Percentiles rank a stretch among this genome's conserved stretches.
Evolutionary conservation across 2,113 vertebrate species (phyloP).

Genomic region (Pungitius pungitius): DNA sequence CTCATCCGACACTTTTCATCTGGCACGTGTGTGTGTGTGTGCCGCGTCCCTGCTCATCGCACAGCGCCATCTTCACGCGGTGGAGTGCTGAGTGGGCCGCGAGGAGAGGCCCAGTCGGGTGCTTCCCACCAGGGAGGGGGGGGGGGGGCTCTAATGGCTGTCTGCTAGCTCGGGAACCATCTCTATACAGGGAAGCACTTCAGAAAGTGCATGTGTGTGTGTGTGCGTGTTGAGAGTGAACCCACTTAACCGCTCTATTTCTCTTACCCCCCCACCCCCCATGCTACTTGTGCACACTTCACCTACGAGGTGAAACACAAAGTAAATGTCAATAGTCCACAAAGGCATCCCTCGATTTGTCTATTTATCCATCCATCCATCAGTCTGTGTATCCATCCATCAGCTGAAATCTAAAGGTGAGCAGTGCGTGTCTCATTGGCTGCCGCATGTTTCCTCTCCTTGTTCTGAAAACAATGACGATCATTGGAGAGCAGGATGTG

Average conservation of each 20-base stretch:
- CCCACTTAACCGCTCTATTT: conserved; percentile 20
- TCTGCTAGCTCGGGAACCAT: conserved; percentile 31
- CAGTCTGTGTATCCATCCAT: not conserved
- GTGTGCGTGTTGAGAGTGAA: conserved; percentile 19
- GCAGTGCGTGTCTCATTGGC: not conserved
- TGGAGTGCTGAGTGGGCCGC: conserved; percentile 59
- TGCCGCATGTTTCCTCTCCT: not conserved
- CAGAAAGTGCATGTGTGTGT: conserved; percentile 6
- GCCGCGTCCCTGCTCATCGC: conserved; percentile 15
- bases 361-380: conserved; percentile 8
- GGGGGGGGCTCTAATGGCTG: conserved; percentile 17
- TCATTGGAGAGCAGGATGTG: not conserved
- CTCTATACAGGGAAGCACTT: conserved; percentile 45
- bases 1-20: conserved; percentile 58
- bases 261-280: conserved; percentile 17
- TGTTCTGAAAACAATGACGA: not conserved
- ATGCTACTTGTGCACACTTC: conserved; percentile 48
- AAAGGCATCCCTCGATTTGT: conserved; percentile 24
- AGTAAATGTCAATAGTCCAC: conserved; percentile 60
- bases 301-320: conserved; percentile 51
- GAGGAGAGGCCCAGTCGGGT: conserved; percentile 51
- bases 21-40: conserved; percentile 35
- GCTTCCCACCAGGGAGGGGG: conserved; percentile 26
- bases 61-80: not conserved
- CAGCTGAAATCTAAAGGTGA: not conserved